Evolutionary conservation across 1,140 invertebrate genomes (phyloP), one percentile per base, ranked within the genome.

Genomic region (Drosophila equinoxialis): DNA sequence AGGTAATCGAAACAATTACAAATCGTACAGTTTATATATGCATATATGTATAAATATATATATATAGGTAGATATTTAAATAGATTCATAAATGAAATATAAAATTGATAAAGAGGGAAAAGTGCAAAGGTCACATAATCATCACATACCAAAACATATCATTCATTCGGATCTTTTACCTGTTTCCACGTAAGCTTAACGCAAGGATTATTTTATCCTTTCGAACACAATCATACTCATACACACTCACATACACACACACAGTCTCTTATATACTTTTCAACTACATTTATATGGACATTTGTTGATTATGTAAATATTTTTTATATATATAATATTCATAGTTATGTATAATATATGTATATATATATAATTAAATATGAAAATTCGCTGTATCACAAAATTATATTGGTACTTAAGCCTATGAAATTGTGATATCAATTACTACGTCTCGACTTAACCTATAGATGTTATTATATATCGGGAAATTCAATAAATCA

Each of bases 361-460:
- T 68, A 68, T 68, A 62, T 77, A 62, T 77, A 51, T 77, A 39
- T 62, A 54, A 42, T 54, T 61, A 45, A 77, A 66, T 71, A 54
- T 48, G 59, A 63, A 79, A 68, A 59, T 61, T 51, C 20, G 45
- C 45, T 6, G 48, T 71, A 58, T 78, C 26, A 45, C 58, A 13
- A 63, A 73, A 57, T 42, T 48, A 59, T 74, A 26, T 65, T 77
- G 74, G 65, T 69, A 74, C 83, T 87, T 87, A 87, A 74, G 23
- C 59, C 67, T 86, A 86, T 73, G 68, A 55, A 77, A 73, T 77
- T 70, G 77, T 85, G 78, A 51, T 51, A 23, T 51, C 63, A 60
- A 78, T 51, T 86, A 63, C 83, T 70, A 75, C 79, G 41, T 48
- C 74, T 83, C 65, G 73, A 66, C 63, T 65, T 89, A 89, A 81